Evolutionary conservation across 2,113 vertebrate genomes (phyloP).

Genomic region (Pycnonotus jocosus): DNA sequence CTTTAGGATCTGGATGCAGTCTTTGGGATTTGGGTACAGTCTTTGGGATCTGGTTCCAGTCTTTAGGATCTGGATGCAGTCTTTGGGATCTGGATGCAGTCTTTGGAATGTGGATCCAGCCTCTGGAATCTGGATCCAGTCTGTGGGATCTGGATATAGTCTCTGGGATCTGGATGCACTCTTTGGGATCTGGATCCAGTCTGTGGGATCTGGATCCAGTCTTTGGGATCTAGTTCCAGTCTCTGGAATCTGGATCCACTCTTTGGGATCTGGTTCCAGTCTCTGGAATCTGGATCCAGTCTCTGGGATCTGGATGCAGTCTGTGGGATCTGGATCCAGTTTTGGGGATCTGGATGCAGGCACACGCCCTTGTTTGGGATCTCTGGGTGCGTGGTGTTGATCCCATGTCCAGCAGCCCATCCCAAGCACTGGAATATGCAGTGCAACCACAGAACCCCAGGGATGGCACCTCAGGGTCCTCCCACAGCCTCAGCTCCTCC

Average conservation of each 20-base stretch:
- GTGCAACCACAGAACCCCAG: neutral
- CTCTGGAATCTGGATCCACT: too few relatives aligned
- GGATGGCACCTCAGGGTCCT: neutral
- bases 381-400: neutral
- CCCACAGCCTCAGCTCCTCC: neutral
- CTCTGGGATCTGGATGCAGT: too few relatives aligned
- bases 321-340: neutral
- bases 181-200: too few relatives aligned
- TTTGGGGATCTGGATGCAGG: neutral
- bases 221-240: neutral
- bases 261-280: neutral
- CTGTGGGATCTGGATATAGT: neutral
- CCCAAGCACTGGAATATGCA: neutral
- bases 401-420: neutral
- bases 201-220: neutral
- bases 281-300: neutral
- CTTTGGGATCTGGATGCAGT: neutral
- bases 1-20: neutral
- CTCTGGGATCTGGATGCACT: too few relatives aligned
- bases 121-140: neutral
- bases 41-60: neutral
- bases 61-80: neutral
- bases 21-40: neutral
- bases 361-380: fast-evolving
- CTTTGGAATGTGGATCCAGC: too few relatives aligned